Conservation (phyloP, 1,140 invertebrate species). For the Sitobion miscanthi region DNA sequence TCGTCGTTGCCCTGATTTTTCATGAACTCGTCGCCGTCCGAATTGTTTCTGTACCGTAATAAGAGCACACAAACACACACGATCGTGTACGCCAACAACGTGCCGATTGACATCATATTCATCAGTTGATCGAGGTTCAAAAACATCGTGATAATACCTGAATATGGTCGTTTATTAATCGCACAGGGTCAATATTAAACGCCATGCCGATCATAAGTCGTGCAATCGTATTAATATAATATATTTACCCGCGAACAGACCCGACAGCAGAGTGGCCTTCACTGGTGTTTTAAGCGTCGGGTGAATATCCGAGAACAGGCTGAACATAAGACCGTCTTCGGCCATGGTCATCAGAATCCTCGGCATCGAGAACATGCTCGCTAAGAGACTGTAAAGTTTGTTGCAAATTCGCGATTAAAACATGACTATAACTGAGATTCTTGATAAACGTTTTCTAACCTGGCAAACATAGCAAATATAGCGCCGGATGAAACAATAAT, state of each 20-base stretch:
- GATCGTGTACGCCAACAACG: slow-evolving; percentile 88
- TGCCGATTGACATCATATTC: slow-evolving; percentile 96
- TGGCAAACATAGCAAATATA: slow-evolving; percentile 69
- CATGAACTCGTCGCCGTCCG: slow-evolving; percentile 54
- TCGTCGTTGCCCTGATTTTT: not conserved
- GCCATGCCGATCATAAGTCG: not conserved
- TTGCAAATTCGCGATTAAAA: slow-evolving; percentile 50
- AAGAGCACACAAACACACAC: slow-evolving; percentile 88
- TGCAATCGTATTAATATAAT: not conserved
- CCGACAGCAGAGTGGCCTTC: slow-evolving; percentile 81
- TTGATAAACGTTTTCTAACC: slow-evolving; percentile 55
- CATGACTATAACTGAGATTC: not conserved
- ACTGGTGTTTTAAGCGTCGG: slow-evolving; percentile 78
- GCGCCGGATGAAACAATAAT: slow-evolving; percentile 88
- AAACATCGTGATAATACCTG: slow-evolving; percentile 80
- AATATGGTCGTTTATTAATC: not conserved
- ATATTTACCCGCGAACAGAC: slow-evolving; percentile 62
- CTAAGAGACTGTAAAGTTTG: slow-evolving; percentile 72
- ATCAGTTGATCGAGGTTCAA: slow-evolving; percentile 89
- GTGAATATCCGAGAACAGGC: slow-evolving; percentile 74
- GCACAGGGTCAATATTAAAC: not conserved
- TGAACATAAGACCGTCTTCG: slow-evolving; percentile 81
- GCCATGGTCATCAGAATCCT: slow-evolving; percentile 89
- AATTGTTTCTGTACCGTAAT: slow-evolving; percentile 68
- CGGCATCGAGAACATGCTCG: slow-evolving; percentile 85